These are phyloP conservation scores for Blastomussa wellsi DNA, from an alignment of 92 coral and sea anemone species.

Conservation along the genomic window DNA sequence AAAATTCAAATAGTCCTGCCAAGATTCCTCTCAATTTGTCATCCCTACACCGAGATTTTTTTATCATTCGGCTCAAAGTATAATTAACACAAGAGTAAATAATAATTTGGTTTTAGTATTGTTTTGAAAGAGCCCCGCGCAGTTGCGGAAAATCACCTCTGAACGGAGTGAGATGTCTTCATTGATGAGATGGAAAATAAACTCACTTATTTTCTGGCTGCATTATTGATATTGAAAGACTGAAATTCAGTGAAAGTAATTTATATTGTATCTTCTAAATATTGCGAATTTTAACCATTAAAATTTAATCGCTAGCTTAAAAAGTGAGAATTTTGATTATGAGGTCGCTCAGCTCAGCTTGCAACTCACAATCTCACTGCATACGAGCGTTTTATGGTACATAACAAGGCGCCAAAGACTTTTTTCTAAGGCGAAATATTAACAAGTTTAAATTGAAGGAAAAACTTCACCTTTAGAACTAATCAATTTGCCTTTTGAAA, in stretches of 20 bases:
- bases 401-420: background rate
- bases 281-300: constrained; percentile 29
- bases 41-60: background rate
- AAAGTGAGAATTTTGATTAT: constrained; percentile 24
- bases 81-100: constrained; percentile 14
- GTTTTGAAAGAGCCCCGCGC: constrained; percentile 14
- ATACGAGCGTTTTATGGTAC: background rate
- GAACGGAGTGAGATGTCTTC: background rate
- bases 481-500: constrained; percentile 35
- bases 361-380: constrained; percentile 6
- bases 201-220: background rate
- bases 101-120: constrained; percentile 15
- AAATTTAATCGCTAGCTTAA: constrained; percentile 32
- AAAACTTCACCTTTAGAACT: constrained; percentile 7
- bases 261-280: constrained; percentile 35
- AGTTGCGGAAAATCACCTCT: constrained; percentile 7
- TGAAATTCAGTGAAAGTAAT: constrained; percentile 1
- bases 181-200: background rate
- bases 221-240: background rate
- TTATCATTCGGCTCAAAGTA: background rate
- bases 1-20: background rate
- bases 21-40: background rate
- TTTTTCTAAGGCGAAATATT: background rate
- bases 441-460: background rate
- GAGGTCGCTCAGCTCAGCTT: constrained; percentile 23